Percentiles rank a stretch among this genome's conserved stretches.
These are phyloP conservation scores for Lypha dubia DNA, from an alignment of 2,888 invertebrate species.

Conservation along the genomic window DNA sequence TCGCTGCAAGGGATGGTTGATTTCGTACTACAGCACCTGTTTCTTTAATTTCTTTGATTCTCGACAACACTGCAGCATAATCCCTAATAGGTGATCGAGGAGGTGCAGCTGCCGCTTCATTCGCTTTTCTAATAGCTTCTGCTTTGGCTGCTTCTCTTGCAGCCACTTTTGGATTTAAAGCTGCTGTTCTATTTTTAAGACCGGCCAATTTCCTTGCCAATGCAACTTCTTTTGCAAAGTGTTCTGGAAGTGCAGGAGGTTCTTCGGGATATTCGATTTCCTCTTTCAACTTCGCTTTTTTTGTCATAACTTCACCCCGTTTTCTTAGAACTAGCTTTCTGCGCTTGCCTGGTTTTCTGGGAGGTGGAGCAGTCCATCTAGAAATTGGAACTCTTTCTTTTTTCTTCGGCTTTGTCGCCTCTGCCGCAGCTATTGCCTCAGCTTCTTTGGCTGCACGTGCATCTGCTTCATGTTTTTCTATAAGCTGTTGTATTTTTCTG, in stretches of 20 bases:
- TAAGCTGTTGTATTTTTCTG: slow-evolving; percentile 53
- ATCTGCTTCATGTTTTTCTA: slow-evolving; percentile 22
- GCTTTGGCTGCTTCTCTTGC: slow-evolving; percentile 29
- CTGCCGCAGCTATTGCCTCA: slow-evolving; percentile 16
- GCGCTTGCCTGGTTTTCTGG: slow-evolving; percentile 15
- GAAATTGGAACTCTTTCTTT: slow-evolving; percentile 51
- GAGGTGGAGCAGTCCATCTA: slow-evolving; percentile 41
- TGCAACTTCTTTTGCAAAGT: slow-evolving; percentile 39
- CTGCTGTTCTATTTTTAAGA: slow-evolving; percentile 42
- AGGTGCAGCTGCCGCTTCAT: background rate
- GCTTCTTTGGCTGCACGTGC: slow-evolving; percentile 5
- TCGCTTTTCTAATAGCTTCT: background rate
- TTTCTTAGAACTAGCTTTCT: slow-evolving; percentile 47
- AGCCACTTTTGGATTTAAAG: slow-evolving; percentile 1
- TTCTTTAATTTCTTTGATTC: slow-evolving; percentile 32
- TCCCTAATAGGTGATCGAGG: slow-evolving; percentile 26
- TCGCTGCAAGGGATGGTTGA: slow-evolving; percentile 41
- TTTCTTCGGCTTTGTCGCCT: slow-evolving; percentile 35
- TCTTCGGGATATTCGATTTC: slow-evolving; percentile 10
- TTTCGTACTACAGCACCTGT: slow-evolving; percentile 15
- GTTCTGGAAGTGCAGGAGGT: slow-evolving; percentile 27
- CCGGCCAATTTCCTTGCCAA: slow-evolving; percentile 54
- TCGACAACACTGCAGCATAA: slow-evolving; percentile 33
- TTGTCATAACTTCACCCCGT: background rate
- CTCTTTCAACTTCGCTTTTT: background rate